Evolutionary conservation across 2,113 vertebrate species (phyloP).

Genomic region (Campylorhamphus procurvoides): DNA sequence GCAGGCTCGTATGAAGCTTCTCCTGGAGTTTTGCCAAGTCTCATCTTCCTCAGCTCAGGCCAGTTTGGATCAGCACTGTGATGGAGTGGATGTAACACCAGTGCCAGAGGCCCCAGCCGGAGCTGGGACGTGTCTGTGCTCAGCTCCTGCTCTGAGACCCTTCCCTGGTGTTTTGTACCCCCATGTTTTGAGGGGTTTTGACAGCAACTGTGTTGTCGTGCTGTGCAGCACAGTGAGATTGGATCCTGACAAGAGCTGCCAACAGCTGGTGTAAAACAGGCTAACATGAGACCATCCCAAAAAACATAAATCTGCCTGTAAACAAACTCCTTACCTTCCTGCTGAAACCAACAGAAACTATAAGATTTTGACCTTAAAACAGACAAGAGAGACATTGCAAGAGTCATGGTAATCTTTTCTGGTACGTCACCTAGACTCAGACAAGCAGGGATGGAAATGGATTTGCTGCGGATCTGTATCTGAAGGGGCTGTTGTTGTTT

Average conservation of each 20-base stretch:
- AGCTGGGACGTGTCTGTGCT: background rate
- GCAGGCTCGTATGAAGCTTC: background rate
- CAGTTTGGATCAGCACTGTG: fast-evolving
- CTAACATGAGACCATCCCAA: fast-evolving
- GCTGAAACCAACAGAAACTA: background rate
- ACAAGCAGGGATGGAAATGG: background rate
- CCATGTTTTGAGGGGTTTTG: background rate
- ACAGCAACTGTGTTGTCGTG: background rate
- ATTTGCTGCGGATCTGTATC: background rate
- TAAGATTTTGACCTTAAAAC: background rate
- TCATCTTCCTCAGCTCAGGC: background rate
- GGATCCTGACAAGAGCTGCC: background rate
- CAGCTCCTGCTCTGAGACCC: background rate
- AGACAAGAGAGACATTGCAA: background rate
- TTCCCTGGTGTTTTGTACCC: background rate
- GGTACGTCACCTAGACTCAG: background rate
- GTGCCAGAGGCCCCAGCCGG: background rate
- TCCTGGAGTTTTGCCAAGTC: background rate
- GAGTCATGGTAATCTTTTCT: background rate
- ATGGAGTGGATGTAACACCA: background rate
- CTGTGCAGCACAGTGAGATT: background rate
- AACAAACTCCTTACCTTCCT: background rate
- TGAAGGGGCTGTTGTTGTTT: background rate
- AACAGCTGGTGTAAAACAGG: background rate
- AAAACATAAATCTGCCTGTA: background rate